These are phyloP conservation scores for Galeopsomyia nigrocyanea DNA, from an alignment of 2,888 invertebrate genomes.

Conservation along the genomic window DNA sequence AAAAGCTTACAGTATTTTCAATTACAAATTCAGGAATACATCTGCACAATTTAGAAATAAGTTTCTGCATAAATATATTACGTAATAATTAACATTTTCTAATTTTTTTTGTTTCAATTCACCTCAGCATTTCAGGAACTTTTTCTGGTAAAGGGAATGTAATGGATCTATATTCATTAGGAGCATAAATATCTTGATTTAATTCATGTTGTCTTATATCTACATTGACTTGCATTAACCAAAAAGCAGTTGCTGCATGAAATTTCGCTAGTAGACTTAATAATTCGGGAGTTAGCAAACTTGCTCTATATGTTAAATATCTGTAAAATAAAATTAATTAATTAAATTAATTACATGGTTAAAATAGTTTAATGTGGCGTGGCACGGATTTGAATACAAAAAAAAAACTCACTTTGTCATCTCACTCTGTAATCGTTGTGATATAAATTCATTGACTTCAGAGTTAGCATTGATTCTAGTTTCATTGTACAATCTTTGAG, in stretches of 20 bases:
- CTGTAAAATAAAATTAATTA: conserved; percentile 63
- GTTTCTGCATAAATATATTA: conserved; percentile 17
- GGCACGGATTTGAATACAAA: background rate
- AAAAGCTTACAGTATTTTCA: conserved; percentile 87
- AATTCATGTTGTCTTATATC: conserved; percentile 65
- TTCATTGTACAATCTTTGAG: conserved; percentile 82
- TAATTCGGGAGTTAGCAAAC: conserved; percentile 82
- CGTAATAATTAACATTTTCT: background rate
- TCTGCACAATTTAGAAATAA: conserved; percentile 66
- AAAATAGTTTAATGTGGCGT: conserved; percentile 1
- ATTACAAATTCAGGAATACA: conserved; percentile 92
- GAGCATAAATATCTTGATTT: conserved; percentile 73
- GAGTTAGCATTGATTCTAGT: conserved; percentile 72
- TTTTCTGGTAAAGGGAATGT: conserved; percentile 76
- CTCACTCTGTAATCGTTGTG: conserved; percentile 75
- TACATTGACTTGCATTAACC: conserved; percentile 87
- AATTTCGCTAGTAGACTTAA: conserved; percentile 81
- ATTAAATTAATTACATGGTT: background rate
- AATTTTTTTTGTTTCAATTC: conserved; percentile 41
- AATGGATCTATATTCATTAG: conserved; percentile 71
- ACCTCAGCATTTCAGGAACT: conserved; percentile 80
- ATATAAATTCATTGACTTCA: conserved; percentile 74
- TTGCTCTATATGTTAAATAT: conserved; percentile 80
- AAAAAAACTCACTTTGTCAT: conserved; percentile 73
- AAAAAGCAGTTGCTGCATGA: conserved; percentile 84